phyloP scores from a whole-genome alignment of 2,113 vertebrate genomes.

The Thunnus maccoyii region DNA sequence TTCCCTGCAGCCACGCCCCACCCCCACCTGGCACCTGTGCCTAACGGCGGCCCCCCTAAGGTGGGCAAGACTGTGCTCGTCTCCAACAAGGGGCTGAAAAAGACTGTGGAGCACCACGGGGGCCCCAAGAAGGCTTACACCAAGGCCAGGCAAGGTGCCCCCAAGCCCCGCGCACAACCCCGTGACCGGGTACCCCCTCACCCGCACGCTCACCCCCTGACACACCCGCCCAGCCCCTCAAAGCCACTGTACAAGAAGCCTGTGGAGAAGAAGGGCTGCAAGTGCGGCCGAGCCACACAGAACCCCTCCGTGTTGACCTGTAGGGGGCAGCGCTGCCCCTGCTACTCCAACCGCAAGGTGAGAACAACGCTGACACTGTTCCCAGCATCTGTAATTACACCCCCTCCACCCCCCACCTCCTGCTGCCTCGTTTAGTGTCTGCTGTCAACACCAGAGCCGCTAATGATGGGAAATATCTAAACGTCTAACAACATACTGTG shows the following conservation, averaged over 20 bases:
- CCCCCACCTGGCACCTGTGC: slow-evolving; percentile 91
- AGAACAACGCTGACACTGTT: not conserved
- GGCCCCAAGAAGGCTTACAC: slow-evolving; percentile 95
- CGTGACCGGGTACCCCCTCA: slow-evolving; percentile 92
- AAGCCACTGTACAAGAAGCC: slow-evolving; percentile 99
- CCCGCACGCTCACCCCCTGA: slow-evolving; percentile 85
- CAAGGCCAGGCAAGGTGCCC: slow-evolving; percentile 93
- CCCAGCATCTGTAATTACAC: no score
- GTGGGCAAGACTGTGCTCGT: slow-evolving; percentile 93
- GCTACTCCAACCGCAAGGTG: slow-evolving; percentile 98
- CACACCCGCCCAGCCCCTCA: slow-evolving; percentile 92
- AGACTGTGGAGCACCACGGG: slow-evolving; percentile 93
- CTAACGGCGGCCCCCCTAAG: slow-evolving; percentile 94
- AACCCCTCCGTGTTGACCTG: slow-evolving; percentile 99
- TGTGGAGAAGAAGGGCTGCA: slow-evolving; percentile 99
- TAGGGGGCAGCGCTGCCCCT: slow-evolving; percentile 98
- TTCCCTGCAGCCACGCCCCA: slow-evolving; percentile 80
- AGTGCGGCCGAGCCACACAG: slow-evolving; percentile 98
- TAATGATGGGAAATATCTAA: no score
- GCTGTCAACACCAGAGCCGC: no score
- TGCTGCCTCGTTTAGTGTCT: no score
- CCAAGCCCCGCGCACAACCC: slow-evolving; percentile 94
- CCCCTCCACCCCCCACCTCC: no score
- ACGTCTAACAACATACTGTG: no score
- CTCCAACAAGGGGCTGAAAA: slow-evolving; percentile 93